Evolutionary conservation across 2,113 vertebrate species (phyloP), one percentile per base, ranked within the genome.

Genomic region (Ophiodon elongatus): DNA sequence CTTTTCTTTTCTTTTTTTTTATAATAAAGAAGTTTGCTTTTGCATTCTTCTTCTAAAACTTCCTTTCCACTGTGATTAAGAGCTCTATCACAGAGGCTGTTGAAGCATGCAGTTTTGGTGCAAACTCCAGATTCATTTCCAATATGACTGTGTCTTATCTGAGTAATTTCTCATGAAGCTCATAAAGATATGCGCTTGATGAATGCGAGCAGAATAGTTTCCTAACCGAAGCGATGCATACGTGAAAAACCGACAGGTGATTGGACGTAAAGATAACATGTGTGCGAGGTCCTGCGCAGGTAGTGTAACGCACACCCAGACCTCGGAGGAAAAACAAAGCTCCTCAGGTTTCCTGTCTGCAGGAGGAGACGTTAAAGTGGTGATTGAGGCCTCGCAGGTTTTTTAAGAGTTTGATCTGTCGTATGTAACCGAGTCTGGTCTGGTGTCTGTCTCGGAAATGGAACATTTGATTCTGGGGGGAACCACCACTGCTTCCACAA

Each of bases 161-260:
- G 41, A 47, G 78, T 84, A 85, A 87, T 87, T 89, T 80, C 50
- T 87, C 85, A 74, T 85, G 33, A 84, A 73, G 72, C 83, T 86
- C 91, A 85, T 87, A 85, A 88, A 91, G 89, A 92, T 85, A 86
- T 74, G 79, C 50, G 65, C 73, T 62, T 76, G 84, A 91, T 88
- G 75, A 91, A 89, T 88, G 82, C 17, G 29, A 54, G 80, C 25
- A 19, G 84, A 88, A 88, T 84, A 88, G 91, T 90, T 92, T 88
- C 74, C 86, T 78, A 62, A 77, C 74, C 80, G 77, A 85, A 75
- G 89, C 89, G 79, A 76, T 65, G 76, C 80, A 80, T 39, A 39
- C 11, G 31, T 50, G n/a, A 74, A 79, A 80, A 78, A 29, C 4
- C 85, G 68, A 82, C 72, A 74, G 41, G 63, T 75, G 85, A 92